Evolutionary conservation across 2,888 invertebrate genomes (phyloP).

Genomic region (Craniophora ligustri): DNA sequence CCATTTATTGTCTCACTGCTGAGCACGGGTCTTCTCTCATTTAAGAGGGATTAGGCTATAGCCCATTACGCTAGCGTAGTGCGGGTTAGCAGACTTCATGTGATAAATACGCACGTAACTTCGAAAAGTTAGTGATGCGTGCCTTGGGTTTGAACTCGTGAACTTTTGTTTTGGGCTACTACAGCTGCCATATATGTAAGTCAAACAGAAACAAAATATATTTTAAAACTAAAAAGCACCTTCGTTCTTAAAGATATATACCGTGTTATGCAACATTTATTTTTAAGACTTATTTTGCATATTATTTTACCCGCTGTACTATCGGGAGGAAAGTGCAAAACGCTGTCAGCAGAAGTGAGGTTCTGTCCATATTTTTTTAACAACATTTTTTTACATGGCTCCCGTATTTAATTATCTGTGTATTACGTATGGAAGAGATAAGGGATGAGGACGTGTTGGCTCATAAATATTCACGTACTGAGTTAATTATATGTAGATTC

Average conservation of each 20-base stretch:
- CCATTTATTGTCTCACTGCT: no score
- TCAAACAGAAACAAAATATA: constrained; percentile 13
- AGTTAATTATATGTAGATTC: no score
- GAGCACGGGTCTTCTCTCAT: no score
- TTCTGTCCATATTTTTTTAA: constrained; percentile 1
- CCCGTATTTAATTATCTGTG: constrained; percentile 4
- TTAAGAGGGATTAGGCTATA: no score
- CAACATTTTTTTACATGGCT: constrained; percentile 13
- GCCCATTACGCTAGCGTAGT: no score
- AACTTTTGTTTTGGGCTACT: no score
- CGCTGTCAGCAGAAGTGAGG: constrained; percentile 15
- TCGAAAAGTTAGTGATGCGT: no score
- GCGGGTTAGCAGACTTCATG: no score
- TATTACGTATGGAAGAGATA: constrained; percentile 21
- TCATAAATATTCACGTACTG: constrained; percentile 21
- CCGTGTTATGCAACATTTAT: constrained; percentile 18
- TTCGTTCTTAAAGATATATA: constrained; percentile 13
- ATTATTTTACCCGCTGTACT: constrained; percentile 13
- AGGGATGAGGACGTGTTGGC: constrained; percentile 23
- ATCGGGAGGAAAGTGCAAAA: constrained; percentile 34
- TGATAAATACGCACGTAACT: no score
- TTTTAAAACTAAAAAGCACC: constrained; percentile 13
- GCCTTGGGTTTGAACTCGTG: no score
- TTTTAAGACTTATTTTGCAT: constrained; percentile 14
- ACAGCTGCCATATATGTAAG: no score